These are phyloP conservation scores for Podocnemis expansa DNA, from an alignment of 2,113 vertebrate genomes.

Conservation along the genomic window DNA sequence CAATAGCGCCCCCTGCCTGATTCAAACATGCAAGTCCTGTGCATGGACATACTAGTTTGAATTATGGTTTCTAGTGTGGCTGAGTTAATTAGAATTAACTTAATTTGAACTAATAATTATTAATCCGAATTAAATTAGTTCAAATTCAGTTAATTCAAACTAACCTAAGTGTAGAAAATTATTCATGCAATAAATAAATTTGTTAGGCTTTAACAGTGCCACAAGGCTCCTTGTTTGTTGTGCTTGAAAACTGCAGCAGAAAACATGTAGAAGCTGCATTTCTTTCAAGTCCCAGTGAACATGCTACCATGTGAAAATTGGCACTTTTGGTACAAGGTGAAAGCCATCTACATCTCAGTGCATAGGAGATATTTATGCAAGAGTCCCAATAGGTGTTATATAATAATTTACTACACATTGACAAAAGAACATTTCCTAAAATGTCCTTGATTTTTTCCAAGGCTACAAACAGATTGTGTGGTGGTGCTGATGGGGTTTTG, in stretches of 20 bases:
- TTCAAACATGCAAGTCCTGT: too few species aligned
- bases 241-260: background rate
- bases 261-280: background rate
- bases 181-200: too few species aligned
- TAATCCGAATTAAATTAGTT: too few species aligned
- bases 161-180: too few species aligned
- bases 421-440: background rate
- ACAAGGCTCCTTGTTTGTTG: background rate
- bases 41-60: too few species aligned
- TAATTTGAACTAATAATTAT: too few species aligned
- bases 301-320: background rate
- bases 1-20: too few species aligned
- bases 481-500: background rate
- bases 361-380: background rate
- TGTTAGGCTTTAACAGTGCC: too few species aligned
- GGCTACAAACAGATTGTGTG: background rate
- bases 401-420: background rate
- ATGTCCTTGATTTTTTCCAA: slow-evolving; percentile 20
- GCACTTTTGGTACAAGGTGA: background rate
- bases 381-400: background rate
- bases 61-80: too few species aligned
- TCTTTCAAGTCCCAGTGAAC: background rate
- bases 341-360: background rate
- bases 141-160: too few species aligned
- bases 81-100: too few species aligned